These are phyloP conservation scores for Montipora sp. DNA, from an alignment of 64 coral and sea anemone species.

Conservation along the genomic window DNA sequence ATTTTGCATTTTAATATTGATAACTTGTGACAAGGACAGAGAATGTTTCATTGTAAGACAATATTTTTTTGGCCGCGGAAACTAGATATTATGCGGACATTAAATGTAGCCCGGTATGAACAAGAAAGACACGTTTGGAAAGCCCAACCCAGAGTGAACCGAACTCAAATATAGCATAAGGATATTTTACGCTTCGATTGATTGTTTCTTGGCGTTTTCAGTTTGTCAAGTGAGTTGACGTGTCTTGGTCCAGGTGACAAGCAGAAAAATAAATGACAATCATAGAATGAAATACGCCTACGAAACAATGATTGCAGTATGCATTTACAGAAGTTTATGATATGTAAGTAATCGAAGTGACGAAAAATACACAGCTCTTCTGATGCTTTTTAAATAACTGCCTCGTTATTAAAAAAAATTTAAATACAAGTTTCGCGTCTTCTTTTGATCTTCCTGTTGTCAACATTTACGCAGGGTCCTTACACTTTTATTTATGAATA, in stretches of 20 bases:
- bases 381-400: no score
- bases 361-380: not conserved
- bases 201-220: not conserved
- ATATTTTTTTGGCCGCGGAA: not conserved
- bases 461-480: no score
- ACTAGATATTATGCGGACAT: not conserved
- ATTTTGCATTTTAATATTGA: constrained; percentile 35
- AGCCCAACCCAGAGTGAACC: no score
- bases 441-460: no score
- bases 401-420: no score
- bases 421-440: no score
- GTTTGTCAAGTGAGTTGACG: not conserved
- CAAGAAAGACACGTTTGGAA: no score
- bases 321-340: not conserved
- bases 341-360: not conserved
- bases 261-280: not conserved
- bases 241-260: not conserved
- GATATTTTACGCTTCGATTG: not conserved
- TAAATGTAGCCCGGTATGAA: no score
- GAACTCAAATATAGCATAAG: not conserved
- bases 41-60: not conserved
- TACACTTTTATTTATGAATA: no score
- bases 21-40: not conserved
- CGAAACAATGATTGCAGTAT: not conserved
- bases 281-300: not conserved